Evolutionary conservation across 2,888 invertebrate species (phyloP), one percentile per base, ranked within the genome.

Genomic region (Eupithecia insigniata): DNA sequence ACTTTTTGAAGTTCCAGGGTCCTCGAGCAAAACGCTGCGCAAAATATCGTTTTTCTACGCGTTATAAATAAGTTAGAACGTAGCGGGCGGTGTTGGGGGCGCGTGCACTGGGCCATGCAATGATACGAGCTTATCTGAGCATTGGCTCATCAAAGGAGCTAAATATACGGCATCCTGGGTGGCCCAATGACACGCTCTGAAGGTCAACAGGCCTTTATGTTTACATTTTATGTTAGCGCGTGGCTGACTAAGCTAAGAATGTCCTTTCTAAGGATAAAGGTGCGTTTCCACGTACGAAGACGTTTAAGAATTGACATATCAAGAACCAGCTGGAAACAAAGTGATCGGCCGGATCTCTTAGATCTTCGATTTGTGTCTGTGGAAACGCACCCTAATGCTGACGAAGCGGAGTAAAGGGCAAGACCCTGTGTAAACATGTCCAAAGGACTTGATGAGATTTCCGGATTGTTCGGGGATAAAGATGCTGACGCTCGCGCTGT

Each of bases 91-190:
- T 76, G 67, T 72, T 76, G 81, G 79, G 81, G 74, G 79, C 79
- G 81, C n/a, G 46, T 22, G 46, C 85, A 83, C 69, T 80, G 82
- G 80, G 82, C 81, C 85, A 83, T 86, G 80, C 77, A 81, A 79
- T 84, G 86, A 88, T 87, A 87, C 82, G 84, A 78, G 87, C 85
- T 88, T 89, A 90, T 90, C 89, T 84, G 83, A 82, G 82, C 83
- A 80, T 79, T 85, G 82, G 82, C 84, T 89, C 87, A 89, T 90
- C 90, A 89, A 89, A 90, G 88, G 86, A 87, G 81, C 87, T 90
- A 90, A 89, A 89, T 89, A 89, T 87, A 88, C 67, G 80, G 76
- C 78, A 81, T 80, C 81, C 84, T 84, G 84, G 84, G 85, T 85
- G 85, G 84, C 80, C 80, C 79, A 81, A 26, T 67, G 62, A 65